Percentiles rank a stretch among this genome's conserved stretches.
phyloP scores from a whole-genome alignment of 2,113 vertebrate genomes.

The Bothrops jararaca region DNA sequence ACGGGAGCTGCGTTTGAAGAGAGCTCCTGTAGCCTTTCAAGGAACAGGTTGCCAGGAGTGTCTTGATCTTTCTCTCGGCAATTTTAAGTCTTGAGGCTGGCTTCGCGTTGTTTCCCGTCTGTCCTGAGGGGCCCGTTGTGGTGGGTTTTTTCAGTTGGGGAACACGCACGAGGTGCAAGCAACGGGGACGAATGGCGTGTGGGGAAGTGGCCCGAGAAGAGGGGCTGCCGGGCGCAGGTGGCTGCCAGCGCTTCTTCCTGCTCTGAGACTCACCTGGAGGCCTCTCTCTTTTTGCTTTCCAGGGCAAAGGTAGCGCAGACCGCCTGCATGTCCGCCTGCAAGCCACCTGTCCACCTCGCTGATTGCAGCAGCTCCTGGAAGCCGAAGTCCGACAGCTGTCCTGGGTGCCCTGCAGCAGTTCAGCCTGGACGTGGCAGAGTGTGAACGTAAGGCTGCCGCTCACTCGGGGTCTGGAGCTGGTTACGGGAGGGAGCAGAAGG shows the following conservation, averaged over 20 bases:
- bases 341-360: conserved; percentile 93
- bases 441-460: conserved; percentile 81
- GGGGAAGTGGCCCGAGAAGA: neutral
- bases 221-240: neutral
- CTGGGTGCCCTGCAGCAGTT: conserved; percentile 93
- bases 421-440: conserved; percentile 90
- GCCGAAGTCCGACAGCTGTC: conserved; percentile 90
- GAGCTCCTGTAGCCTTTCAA: no score
- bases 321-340: conserved; percentile 97
- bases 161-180: neutral
- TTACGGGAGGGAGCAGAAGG: neutral
- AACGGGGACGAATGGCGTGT: neutral
- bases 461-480: rapidly evolving
- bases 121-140: neutral
- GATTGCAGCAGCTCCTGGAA: conserved; percentile 90
- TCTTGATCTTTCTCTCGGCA: no score
- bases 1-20: no score
- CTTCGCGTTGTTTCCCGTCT: neutral
- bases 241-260: neutral
- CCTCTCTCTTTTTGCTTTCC: conserved; percentile 44
- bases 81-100: no score
- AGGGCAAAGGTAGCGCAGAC: conserved; percentile 99
- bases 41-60: no score
- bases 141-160: no score
- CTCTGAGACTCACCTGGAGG: neutral